Evolutionary conservation across 1,140 invertebrate species (phyloP).

Genomic region (Mylabris phalerata): DNA sequence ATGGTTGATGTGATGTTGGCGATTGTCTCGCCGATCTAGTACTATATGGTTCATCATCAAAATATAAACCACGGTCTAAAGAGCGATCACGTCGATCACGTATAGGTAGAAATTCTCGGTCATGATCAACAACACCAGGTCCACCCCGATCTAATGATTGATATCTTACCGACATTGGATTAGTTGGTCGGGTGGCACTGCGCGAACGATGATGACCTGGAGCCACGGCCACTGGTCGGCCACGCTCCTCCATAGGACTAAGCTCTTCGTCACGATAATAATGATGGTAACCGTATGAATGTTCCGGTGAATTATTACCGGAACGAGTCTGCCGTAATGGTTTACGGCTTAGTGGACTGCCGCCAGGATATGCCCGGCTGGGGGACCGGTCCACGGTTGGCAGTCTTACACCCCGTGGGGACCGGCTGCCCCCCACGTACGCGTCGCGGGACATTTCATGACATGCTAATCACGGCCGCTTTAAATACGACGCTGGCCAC

Average conservation of each 20-base stretch:
- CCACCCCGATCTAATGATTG: slow-evolving; percentile 65
- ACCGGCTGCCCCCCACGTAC: slow-evolving; percentile 59
- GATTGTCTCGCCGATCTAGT: slow-evolving; percentile 66
- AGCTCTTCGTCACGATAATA: slow-evolving; percentile 66
- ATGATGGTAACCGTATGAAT: slow-evolving; percentile 45
- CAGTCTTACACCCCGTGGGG: slow-evolving; percentile 57
- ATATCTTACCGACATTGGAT: slow-evolving; percentile 57
- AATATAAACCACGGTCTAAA: slow-evolving; percentile 58
- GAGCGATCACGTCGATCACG: slow-evolving; percentile 56
- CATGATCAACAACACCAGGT: slow-evolving; percentile 50
- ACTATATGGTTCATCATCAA: slow-evolving; percentile 69
- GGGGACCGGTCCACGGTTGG: slow-evolving; percentile 81
- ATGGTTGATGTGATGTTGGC: slow-evolving; percentile 51
- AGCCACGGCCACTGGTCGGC: slow-evolving; percentile 55
- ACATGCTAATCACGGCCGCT: slow-evolving; percentile 33
- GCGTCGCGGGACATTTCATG: slow-evolving; percentile 65
- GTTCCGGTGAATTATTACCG: slow-evolving; percentile 54
- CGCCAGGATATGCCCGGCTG: slow-evolving; percentile 59
- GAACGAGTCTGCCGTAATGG: slow-evolving; percentile 46
- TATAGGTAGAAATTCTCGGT: slow-evolving; percentile 77
- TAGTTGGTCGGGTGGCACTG: slow-evolving; percentile 50
- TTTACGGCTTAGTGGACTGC: slow-evolving; percentile 52
- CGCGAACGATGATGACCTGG: slow-evolving; percentile 52
- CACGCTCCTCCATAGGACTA: slow-evolving; percentile 62
- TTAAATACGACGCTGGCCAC: slow-evolving; percentile 30